Percentiles rank a stretch among this genome's conserved stretches.
Evolutionary conservation across 2,797 vertebrate genomes (phyloP).

Genomic region (Pachyuromys duprasi): DNA sequence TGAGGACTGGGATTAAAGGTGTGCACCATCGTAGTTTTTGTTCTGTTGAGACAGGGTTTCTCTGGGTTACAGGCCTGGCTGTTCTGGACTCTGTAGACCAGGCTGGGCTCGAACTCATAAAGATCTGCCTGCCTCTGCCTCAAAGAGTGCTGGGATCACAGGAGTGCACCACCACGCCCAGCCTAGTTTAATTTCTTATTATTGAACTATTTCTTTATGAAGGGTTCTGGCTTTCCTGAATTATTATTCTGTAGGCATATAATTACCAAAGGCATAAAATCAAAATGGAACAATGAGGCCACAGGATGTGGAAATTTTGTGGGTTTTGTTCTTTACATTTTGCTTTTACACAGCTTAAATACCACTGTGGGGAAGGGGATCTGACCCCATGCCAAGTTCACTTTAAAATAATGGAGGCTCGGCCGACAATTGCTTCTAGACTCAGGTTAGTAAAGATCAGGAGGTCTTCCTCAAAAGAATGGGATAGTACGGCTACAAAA

Average conservation of each 20-base stretch:
- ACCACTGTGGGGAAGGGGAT: background rate
- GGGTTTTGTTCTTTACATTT: background rate
- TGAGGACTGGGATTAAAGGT: background rate
- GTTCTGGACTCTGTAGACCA: background rate
- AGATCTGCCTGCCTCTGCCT: background rate
- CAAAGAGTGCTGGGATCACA: background rate
- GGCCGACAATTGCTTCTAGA: background rate
- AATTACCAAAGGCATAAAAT: background rate
- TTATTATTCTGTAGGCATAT: background rate
- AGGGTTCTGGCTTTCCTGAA: background rate
- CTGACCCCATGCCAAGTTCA: background rate
- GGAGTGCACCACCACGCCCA: background rate
- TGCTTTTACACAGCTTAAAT: background rate
- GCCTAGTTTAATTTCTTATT: background rate
- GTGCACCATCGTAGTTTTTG: background rate
- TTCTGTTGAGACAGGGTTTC: background rate
- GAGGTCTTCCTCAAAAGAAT: background rate
- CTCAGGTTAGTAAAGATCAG: background rate
- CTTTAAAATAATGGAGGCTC: background rate
- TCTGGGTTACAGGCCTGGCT: background rate
- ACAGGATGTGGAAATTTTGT: background rate
- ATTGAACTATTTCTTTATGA: background rate
- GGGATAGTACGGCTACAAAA: background rate
- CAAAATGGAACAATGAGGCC: background rate
- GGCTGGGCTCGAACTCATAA: background rate